Percentiles rank a stretch among this genome's conserved stretches.
phyloP scores from a whole-genome alignment of 2,888 invertebrate genomes.

The Odontomyia ornata region DNA sequence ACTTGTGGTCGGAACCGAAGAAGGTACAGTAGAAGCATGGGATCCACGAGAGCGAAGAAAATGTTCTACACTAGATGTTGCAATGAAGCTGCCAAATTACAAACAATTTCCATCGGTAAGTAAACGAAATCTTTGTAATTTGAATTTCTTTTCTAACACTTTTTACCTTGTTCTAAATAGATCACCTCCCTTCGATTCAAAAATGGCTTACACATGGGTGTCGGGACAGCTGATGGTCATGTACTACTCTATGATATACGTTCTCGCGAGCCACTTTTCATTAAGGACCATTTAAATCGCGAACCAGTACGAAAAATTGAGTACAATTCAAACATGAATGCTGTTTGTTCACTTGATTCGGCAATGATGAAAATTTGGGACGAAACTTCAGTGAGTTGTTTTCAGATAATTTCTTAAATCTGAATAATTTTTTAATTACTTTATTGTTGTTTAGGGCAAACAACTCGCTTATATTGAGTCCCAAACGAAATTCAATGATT shows the following conservation, averaged over 20 bases:
- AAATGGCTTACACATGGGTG: conserved; percentile 80
- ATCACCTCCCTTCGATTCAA: conserved; percentile 83
- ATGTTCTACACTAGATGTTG: conserved; percentile 87
- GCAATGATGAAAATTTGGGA: conserved; percentile 92
- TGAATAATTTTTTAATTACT: background rate
- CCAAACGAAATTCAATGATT: conserved; percentile 84
- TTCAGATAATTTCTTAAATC: too few relatives aligned
- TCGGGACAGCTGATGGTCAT: conserved; percentile 95
- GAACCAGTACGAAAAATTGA: conserved; percentile 88
- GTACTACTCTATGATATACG: conserved; percentile 94
- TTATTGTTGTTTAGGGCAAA: conserved; percentile 76
- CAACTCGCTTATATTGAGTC: conserved; percentile 94
- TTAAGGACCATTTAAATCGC: conserved; percentile 96
- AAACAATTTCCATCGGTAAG: conserved; percentile 63
- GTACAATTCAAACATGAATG: conserved; percentile 81
- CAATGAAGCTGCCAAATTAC: conserved; percentile 69
- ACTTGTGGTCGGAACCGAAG: conserved; percentile 84
- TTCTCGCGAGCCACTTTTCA: conserved; percentile 83
- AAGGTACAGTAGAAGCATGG: conserved; percentile 96
- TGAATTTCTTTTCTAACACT: background rate
- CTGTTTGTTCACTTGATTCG: conserved; percentile 89
- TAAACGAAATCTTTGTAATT: background rate
- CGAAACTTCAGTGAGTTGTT: conserved; percentile 79
- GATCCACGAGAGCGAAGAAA: conserved; percentile 84
- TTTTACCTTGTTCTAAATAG: conserved; percentile 25